Base-by-base conservation (phyloP, 2,888 invertebrate species). In the Cerceris ruficornis region DNA sequence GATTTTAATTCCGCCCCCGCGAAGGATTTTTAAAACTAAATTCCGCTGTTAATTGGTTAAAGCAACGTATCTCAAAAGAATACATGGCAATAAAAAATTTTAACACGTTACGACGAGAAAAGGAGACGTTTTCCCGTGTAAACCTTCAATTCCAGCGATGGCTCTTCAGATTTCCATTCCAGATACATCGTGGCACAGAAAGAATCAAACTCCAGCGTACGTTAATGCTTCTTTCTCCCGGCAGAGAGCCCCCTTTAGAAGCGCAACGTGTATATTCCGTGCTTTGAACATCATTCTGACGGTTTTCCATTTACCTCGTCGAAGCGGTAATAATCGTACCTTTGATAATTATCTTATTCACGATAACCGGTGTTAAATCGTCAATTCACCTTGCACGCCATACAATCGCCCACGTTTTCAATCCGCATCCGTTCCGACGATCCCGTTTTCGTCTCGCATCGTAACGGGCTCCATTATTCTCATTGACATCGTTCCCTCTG, bases 401-500 rank as follows among this genome's bases (percentile, higher is more conserved):
- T 52, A 50, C 50, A 55, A 75, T 81, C 66, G 66, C 57, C 41
- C 50, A 11, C 50, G 41, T 28, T 28, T 14, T 57, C 71, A 75
- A 80, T 69, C 65, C 68, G 69, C 65, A 54, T 52, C 61, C 62
- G 64, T 43, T 54, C 61, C n/a, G 52, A 65, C 17, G 41, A 62
- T 59, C 46, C 8, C 62, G 28, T 52, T 67, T 78, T 74, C 64
- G 57, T 69, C 65, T 67, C 71, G 15, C 71, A 28, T 43, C 58
- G 9, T 61, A 39, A 66, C 14, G 73, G n/a, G 60, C 57, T 17
- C 41, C 54, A 11, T 62, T 67, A 62, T 71, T 17, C 64, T 67
- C 58, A 80, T 81, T 73, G 60, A 75, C 72, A 66, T 76, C 14
- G 59, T 55, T 62, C 66, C 77, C 77, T 69, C 64, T 69, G 75